A percentile compares a stretch with the other conserved stretches of the same genome.
Evolutionary conservation across 2,797 vertebrate genomes (phyloP).

Genomic region (Pseudocheirus occidentalis): DNA sequence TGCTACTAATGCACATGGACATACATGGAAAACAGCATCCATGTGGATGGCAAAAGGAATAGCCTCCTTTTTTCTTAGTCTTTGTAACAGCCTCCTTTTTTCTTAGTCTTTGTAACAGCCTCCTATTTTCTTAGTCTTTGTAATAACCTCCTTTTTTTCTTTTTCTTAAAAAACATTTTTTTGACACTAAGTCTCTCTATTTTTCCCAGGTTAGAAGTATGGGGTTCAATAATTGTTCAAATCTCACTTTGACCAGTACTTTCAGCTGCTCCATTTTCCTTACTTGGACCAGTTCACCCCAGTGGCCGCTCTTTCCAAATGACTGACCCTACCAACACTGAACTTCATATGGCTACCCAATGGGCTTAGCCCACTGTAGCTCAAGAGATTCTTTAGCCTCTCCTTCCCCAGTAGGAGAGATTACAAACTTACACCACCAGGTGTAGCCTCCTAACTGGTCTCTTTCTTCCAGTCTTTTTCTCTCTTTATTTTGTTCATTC

Average conservation of each 20-base stretch:
- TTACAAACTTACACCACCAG: neutral
- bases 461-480: neutral
- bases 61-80: neutral
- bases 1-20: neutral
- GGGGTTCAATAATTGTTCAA: neutral
- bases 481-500: neutral
- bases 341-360: neutral
- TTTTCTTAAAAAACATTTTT: neutral
- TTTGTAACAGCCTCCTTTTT: neutral
- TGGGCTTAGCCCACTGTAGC: neutral
- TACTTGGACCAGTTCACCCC: neutral
- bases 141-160: neutral
- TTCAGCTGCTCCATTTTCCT: neutral
- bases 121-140: no score
- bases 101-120: neutral
- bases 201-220: neutral
- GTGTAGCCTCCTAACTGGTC: neutral
- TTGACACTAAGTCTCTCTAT: neutral
- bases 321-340: neutral
- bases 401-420: neutral
- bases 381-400: neutral
- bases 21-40: neutral
- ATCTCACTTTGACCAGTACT: neutral
- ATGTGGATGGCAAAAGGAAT: neutral
- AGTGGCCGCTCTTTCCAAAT: neutral